Evolutionary conservation across 2,113 vertebrate species (phyloP).

Genomic region (Oreochromis niloticus): DNA sequence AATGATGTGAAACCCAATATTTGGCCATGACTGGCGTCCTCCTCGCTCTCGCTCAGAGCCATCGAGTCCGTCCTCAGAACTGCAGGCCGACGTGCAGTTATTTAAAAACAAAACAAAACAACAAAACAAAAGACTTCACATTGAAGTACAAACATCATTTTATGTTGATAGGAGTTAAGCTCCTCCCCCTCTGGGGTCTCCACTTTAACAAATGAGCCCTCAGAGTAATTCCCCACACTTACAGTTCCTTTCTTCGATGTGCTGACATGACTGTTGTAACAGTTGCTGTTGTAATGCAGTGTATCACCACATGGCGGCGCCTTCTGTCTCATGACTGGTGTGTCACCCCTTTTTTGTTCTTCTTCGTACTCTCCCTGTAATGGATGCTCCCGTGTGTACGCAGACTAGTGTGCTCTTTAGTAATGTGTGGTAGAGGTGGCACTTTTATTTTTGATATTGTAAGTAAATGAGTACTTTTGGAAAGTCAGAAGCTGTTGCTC

Average conservation of each 20-base stretch:
- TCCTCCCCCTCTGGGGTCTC: background rate
- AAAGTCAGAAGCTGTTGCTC: too few relatives aligned
- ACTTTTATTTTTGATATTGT: too few relatives aligned
- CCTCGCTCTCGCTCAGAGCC: background rate
- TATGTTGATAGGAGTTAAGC: background rate
- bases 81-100: background rate
- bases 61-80: background rate
- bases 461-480: too few relatives aligned
- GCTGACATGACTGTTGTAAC: background rate
- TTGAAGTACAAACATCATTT: background rate
- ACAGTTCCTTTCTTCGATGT: background rate
- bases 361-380: too few relatives aligned
- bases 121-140: background rate
- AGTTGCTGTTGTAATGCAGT: too few relatives aligned
- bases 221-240: background rate
- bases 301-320: too few relatives aligned
- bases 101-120: background rate
- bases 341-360: too few relatives aligned
- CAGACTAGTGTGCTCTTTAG: too few relatives aligned
- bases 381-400: too few relatives aligned
- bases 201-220: background rate
- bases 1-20: background rate
- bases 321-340: too few relatives aligned
- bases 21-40: background rate
- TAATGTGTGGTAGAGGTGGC: too few relatives aligned